Percentiles rank a stretch among this genome's conserved stretches.
These are phyloP conservation scores for Oxyura jamaicensis DNA, from an alignment of 2,113 vertebrate species.

Conservation along the genomic window DNA sequence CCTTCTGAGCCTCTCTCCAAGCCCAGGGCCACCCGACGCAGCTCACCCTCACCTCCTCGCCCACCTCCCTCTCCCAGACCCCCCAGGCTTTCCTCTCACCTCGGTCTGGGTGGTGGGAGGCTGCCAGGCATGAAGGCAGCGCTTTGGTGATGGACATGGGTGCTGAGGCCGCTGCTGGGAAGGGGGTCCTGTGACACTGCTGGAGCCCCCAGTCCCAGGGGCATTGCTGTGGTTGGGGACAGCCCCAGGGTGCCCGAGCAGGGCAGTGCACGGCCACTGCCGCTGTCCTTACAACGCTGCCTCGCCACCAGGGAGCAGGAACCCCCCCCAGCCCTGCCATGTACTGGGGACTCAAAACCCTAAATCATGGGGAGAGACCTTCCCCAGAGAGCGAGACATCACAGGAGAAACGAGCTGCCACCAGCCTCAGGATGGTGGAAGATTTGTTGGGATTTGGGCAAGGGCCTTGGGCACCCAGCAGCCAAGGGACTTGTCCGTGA, in stretches of 20 bases:
- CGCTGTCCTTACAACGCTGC: background rate
- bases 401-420: background rate
- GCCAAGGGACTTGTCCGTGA: background rate
- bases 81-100: background rate
- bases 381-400: background rate
- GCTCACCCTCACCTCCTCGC: background rate
- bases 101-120: background rate
- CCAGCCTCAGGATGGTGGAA: background rate
- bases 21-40: background rate
- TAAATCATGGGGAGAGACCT: background rate
- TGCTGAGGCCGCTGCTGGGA: background rate
- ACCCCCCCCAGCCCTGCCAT: too few species aligned
- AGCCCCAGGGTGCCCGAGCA: background rate
- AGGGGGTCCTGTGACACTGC: background rate
- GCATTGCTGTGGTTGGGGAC: accelerated
- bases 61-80: background rate
- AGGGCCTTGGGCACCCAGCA: background rate
- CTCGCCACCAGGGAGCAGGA: background rate
- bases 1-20: background rate
- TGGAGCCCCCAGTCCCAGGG: background rate
- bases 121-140: background rate
- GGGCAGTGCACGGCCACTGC: background rate
- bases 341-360: background rate
- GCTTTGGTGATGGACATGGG: background rate
- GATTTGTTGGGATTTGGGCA: background rate